Conservation (phyloP, 1,140 invertebrate species). For the Bombus breviceps region DNA sequence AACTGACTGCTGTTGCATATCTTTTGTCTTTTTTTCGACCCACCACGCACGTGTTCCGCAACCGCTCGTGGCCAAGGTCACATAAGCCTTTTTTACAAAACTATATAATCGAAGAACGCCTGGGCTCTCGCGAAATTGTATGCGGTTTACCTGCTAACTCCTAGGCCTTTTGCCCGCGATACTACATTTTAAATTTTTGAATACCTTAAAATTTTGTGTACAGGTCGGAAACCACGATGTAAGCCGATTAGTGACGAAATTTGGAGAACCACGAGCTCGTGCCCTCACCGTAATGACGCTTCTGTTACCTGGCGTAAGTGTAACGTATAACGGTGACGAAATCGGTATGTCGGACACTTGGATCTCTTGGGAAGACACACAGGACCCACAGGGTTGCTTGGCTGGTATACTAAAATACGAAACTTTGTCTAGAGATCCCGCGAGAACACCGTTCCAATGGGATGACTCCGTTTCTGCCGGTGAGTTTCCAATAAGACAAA, state of each 20-base stretch:
- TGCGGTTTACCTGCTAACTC: too few species aligned
- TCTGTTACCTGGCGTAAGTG: slow-evolving; percentile 87
- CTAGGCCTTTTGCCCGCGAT: too few species aligned
- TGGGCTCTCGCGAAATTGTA: too few species aligned
- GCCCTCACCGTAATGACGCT: slow-evolving; percentile 87
- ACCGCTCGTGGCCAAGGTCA: too few species aligned
- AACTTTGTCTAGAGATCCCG: slow-evolving; percentile 83
- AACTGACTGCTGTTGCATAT: too few species aligned
- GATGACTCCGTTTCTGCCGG: slow-evolving; percentile 84
- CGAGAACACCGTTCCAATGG: slow-evolving; percentile 89
- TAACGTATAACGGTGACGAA: slow-evolving; percentile 91
- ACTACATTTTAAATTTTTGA: too few species aligned
- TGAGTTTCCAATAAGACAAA: slow-evolving; percentile 46
- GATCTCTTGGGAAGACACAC: slow-evolving; percentile 74
- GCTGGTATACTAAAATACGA: slow-evolving; percentile 74
- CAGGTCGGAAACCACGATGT: slow-evolving; percentile 87
- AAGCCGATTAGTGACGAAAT: slow-evolving; percentile 84
- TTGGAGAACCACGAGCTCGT: slow-evolving; percentile 85
- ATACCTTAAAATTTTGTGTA: slow-evolving; percentile 22
- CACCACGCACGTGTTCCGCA: too few species aligned
- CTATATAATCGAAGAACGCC: too few species aligned
- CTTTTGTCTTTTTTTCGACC: too few species aligned
- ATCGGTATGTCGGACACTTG: slow-evolving; percentile 85
- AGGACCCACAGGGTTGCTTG: slow-evolving; percentile 72
- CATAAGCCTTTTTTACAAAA: too few species aligned